Evolutionary conservation across 2,888 invertebrate genomes (phyloP).

Genomic region (Sminthurinus aureus): DNA sequence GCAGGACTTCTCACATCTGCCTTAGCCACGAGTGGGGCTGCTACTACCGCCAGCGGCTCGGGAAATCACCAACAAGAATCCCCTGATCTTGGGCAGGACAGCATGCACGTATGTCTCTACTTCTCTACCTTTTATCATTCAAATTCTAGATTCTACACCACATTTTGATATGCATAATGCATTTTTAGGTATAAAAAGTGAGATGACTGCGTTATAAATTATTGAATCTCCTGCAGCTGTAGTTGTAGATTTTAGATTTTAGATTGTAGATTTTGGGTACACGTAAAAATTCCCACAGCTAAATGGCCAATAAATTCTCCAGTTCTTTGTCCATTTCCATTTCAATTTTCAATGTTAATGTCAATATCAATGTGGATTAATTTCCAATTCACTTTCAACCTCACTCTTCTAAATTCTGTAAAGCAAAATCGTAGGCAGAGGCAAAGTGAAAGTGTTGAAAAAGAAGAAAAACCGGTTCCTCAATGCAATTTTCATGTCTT

Average conservation of each 20-base stretch:
- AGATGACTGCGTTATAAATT: no score
- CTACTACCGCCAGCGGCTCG: no score
- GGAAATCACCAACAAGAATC: no score
- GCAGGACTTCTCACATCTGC: constrained; percentile 58
- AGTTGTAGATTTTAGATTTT: no score
- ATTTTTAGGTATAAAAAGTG: no score
- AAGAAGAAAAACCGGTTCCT: not conserved
- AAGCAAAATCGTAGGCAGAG: not conserved
- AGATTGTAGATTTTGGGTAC: no score
- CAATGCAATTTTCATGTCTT: not conserved
- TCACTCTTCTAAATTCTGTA: not conserved
- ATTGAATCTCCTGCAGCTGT: no score
- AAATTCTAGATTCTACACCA: not conserved
- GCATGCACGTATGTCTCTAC: not conserved
- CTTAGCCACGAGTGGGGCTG: constrained; percentile 33
- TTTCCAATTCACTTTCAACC: not conserved
- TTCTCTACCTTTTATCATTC: not conserved
- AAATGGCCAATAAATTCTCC: no score
- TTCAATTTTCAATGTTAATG: not conserved
- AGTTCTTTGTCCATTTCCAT: not conserved
- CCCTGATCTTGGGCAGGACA: not conserved
- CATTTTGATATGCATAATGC: no score
- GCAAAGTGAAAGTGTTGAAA: not conserved
- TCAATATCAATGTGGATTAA: not conserved
- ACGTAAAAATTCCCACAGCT: no score